These are phyloP conservation scores for Prunella fulvescens DNA, from an alignment of 2,113 vertebrate genomes.

Conservation along the genomic window DNA sequence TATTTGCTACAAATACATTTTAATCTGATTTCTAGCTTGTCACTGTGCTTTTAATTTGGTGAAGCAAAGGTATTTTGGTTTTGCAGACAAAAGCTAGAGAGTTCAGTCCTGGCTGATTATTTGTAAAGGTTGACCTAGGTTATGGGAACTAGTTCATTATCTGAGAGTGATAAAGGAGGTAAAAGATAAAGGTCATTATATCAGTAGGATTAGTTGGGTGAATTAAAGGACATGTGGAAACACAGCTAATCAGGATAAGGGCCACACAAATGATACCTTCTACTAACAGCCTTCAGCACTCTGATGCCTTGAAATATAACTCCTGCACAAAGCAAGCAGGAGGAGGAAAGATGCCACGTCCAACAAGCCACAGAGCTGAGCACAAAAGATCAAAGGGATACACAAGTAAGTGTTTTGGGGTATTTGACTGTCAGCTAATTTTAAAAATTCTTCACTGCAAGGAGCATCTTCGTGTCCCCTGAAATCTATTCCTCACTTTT, in stretches of 20 bases:
- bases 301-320: neutral
- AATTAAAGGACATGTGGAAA: conserved; percentile 25
- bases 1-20: neutral
- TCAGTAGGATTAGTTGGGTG: conserved; percentile 19
- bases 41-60: neutral
- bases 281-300: neutral
- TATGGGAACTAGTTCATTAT: conserved; percentile 35
- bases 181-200: conserved; percentile 26
- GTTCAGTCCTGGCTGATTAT: neutral
- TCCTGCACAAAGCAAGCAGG: neutral
- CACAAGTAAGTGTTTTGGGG: neutral
- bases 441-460: neutral
- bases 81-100: neutral
- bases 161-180: conserved; percentile 1
- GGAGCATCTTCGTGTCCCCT: neutral
- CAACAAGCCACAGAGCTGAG: neutral
- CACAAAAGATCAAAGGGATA: neutral
- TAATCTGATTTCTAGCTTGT: neutral
- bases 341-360: neutral
- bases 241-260: neutral
- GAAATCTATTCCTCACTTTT: neutral
- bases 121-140: conserved; percentile 11
- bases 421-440: conserved; percentile 6
- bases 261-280: neutral
- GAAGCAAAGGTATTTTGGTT: neutral